Evolutionary conservation across 1,140 invertebrate genomes (phyloP), one percentile per base, ranked within the genome.

Genomic region (Alviniconcha marisindica): DNA sequence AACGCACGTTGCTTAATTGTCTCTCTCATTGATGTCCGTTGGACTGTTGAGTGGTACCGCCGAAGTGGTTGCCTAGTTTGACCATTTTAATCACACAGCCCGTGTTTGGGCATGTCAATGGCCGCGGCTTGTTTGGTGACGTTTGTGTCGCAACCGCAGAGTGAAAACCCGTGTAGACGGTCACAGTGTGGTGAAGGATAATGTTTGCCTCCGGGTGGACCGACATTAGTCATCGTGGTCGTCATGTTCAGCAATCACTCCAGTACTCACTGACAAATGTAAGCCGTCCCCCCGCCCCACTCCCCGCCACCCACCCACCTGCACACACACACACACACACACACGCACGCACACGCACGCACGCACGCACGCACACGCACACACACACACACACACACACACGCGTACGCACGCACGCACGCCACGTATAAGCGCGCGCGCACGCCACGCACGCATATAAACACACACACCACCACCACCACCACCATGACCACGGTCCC

Each of bases 361-460:
- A 66, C 60, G n/a, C 60, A 66, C 60, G n/a, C 60, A 66, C 60
- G n/a, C 60, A 66, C 60, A 66, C 60, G n/a, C 60, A 66, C 60
- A 66, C 60, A 66, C 60, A 66, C 60, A 66, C 60, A 66, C 60
- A 66, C 60, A 66, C 60, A 66, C 60, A 66, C 60, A 66, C 60
- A 66, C 60, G n/a, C 60, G n/a, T 24, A 66, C 60, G n/a, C 60
- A 66, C 60, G n/a, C 60, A 66, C 60, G n/a, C 12, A 66, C 60
- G n/a, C 60, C 60, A 66, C 60, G n/a, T 24, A 66, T 24, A 66
- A 10, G n/a, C 60, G n/a, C 60, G n/a, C 60, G n/a, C 60, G n/a
- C 60, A 66, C 60, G n/a, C n/a, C 60, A 66, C 60, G n/a, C 60
- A 66, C 60, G n/a, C 60, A 66, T 28, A n/a, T 66, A 21, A 7